Conservation (phyloP, 2,888 invertebrate genomes). For the Diarsia brunnea region DNA sequence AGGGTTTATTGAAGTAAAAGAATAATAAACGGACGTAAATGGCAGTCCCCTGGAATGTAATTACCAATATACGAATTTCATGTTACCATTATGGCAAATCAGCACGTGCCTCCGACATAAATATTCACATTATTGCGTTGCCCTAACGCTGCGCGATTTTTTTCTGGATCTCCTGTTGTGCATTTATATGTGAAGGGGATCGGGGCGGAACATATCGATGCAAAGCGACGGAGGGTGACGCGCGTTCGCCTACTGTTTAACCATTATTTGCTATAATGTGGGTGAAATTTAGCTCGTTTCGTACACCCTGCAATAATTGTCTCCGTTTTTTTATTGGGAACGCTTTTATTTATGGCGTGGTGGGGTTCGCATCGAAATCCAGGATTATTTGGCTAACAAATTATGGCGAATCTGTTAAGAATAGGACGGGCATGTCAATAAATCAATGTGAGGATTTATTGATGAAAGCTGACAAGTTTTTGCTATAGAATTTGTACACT, state of each 20-base stretch:
- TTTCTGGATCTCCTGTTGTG: conserved; percentile 87
- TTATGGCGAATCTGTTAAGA: conserved; percentile 88
- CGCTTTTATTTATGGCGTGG: conserved; percentile 77
- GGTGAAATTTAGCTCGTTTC: conserved; percentile 89
- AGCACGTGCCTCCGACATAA: conserved; percentile 89
- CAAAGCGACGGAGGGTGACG: conserved; percentile 83
- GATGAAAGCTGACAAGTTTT: conserved; percentile 83
- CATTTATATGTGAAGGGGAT: conserved; percentile 88
- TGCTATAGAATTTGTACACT: conserved; percentile 74
- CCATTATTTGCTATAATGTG: conserved; percentile 90
- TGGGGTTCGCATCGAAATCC: conserved; percentile 84
- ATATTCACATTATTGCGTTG: conserved; percentile 88
- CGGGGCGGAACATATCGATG: conserved; percentile 87
- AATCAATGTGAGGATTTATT: conserved; percentile 87
- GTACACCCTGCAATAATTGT: conserved; percentile 86
- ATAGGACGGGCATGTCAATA: conserved; percentile 88
- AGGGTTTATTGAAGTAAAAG: conserved; percentile 35
- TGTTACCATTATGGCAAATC: conserved; percentile 85
- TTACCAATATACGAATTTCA: conserved; percentile 88
- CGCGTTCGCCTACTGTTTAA: conserved; percentile 85
- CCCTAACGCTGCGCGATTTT: conserved; percentile 81
- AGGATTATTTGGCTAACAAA: conserved; percentile 91
- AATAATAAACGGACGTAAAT: conserved; percentile 51
- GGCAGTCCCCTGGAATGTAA: conserved; percentile 74
- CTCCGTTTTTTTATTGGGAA: conserved; percentile 84